Evolutionary conservation across 1,140 invertebrate species (phyloP).

Genomic region (Apis dorsata): DNA sequence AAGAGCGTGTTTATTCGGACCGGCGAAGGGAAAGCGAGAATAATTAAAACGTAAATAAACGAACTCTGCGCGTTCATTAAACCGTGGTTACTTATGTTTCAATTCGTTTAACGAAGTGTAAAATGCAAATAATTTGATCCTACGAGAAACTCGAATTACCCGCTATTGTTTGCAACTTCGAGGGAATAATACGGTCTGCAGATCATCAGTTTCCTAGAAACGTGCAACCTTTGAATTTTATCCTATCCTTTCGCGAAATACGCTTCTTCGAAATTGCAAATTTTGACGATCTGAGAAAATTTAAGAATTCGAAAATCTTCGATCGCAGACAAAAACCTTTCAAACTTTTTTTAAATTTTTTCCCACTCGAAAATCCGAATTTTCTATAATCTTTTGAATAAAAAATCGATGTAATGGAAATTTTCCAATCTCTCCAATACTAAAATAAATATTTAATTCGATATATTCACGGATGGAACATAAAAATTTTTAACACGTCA

Average conservation of each 20-base stretch:
- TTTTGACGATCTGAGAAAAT: neutral
- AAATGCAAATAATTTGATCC: slow-evolving; percentile 19
- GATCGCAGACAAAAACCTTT: no score
- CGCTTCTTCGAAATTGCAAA: neutral
- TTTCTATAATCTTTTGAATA: no score
- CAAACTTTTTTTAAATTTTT: no score
- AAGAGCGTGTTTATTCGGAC: slow-evolving; percentile 22
- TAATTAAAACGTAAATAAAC: slow-evolving; percentile 47
- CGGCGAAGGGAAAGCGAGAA: slow-evolving; percentile 13
- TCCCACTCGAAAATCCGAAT: no score
- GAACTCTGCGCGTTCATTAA: slow-evolving; percentile 24
- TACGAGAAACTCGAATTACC: neutral
- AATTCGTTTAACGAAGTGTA: slow-evolving; percentile 17
- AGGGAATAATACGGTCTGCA: neutral
- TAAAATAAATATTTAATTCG: no score
- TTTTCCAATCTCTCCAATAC: no score
- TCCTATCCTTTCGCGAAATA: no score
- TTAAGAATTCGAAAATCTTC: neutral
- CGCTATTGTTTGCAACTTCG: neutral
- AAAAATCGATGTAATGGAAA: no score
- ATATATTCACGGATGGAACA: no score
- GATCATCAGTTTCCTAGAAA: neutral
- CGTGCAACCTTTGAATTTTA: neutral
- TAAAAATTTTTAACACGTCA: no score
- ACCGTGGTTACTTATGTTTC: slow-evolving; percentile 13